These are phyloP conservation scores for Odocoileus hemionus DNA, from an alignment of 2,113 vertebrate genomes.

Conservation along the genomic window DNA sequence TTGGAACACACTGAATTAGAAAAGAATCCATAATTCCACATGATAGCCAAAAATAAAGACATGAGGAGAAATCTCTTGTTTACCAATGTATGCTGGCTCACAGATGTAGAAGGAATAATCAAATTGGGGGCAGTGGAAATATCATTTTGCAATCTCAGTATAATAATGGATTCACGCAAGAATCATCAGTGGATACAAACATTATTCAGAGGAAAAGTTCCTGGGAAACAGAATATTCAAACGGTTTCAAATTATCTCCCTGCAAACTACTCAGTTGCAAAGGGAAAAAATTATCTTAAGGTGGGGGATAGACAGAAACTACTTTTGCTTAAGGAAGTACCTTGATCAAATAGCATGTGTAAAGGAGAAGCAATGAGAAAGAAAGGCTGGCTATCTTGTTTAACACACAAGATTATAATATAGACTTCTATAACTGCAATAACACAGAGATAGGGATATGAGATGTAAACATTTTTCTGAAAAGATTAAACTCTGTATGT, in stretches of 20 bases:
- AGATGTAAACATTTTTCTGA: neutral
- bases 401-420: neutral
- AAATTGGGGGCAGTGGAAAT: neutral
- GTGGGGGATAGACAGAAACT: neutral
- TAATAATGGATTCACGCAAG: neutral
- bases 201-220: neutral
- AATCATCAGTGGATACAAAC: neutral
- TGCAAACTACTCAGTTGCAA: neutral
- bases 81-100: neutral
- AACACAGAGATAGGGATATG: neutral
- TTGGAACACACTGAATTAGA: neutral
- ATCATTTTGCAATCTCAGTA: neutral
- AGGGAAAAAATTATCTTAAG: neutral
- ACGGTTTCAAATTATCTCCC: neutral
- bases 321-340: neutral
- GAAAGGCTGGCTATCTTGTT: neutral
- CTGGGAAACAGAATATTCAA: neutral
- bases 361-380: neutral
- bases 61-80: neutral
- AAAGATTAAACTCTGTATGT: neutral
- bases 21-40: neutral
- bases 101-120: neutral
- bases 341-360: neutral
- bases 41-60: neutral
- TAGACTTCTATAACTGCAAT: neutral